Base-by-base conservation (phyloP, 1,140 invertebrate species). In the Lordiphosa mommai region DNA sequence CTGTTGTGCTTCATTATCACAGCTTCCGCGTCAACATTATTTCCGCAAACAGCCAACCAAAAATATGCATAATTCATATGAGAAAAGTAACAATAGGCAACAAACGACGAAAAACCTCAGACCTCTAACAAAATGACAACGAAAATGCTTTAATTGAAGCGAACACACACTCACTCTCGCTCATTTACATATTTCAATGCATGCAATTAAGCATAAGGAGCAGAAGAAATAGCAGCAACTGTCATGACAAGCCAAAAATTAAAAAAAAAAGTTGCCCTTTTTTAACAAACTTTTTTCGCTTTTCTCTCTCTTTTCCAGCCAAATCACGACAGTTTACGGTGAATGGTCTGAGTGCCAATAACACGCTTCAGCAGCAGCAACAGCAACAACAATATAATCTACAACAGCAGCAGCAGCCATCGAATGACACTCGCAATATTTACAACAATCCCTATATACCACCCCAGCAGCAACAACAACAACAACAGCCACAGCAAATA, bases 1-100 rank as follows among this genome's bases (percentile, higher is more conserved):
- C 41, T 70, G 61, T 57, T 72, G 63, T 52, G 68, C 79, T 84
- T 85, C 79, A 87, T 87, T 87, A 87, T 87, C 67, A 72, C 84
- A 87, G 85, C 84, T 87, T 85, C 74, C 77, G 73, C 74, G 72
- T 87, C 85, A 79, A 73, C 79, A 80, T 80, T 64, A 84, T 85
- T 87, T 87, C 73, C 84, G 71, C 37, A 68, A 60, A 72, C 23
- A 27, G 23, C 13, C 58, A 56, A 38, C 57, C 53, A 53, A 44
- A 67, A 32, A 34, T 72, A 86, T 86, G 82, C 82, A 86, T 86
- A 86, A 86, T 86, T 86, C 82, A 86, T 86, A 86, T 86, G 82
- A 86, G 82, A 86, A 86, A 65, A 64, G 76, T 65, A 82, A 86
- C 82, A 86, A 86, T 86, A 72, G 82, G 82, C 77, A 68, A 57